Base-by-base conservation (phyloP, 2,888 invertebrate species). In the Halictus ligatus region DNA sequence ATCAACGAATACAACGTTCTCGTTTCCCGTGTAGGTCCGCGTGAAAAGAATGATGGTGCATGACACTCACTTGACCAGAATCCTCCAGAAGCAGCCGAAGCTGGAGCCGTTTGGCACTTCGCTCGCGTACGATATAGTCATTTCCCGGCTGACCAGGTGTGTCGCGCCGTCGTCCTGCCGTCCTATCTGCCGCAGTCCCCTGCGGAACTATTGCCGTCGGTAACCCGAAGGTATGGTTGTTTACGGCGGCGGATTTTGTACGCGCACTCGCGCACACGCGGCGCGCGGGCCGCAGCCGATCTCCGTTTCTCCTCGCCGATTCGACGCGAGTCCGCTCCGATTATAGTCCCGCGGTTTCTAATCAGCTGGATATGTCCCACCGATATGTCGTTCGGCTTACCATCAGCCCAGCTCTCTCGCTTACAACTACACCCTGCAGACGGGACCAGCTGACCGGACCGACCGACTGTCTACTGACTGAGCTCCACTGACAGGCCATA, bases 1-100 rank as follows among this genome's bases (percentile, higher is more conserved):
- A 35, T 35, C 35, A 0, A 35, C 5, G 5, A 1, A 35, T 35
- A 35, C 0, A 21, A 21, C 3, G 21, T 54, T 54, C 3, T 2
- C 21, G 21, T 50, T 50, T 21, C 43, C 8, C 43, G 50, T 50
- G 50, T 0, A 50, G 21, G 54, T 2, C 21, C 54, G 54, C 54
- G 54, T 10, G n/a, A 54, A 54, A 50, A 54, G n/a, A n/a, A n/a
- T 54, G 3, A 54, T 21, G 54, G 54, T 54, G 54, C 54, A 35
- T 29, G 18, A 15, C 25, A 96, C 98, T 97, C 96, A 98, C 98
- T 98, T 98, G 96, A 97, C 96, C 93, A 98, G 96, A 95, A 98
- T 98, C 96, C 97, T 97, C 98, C 98, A 98, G 96, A 98, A 98
- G 96, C 98, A 98, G 95, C 98, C 98, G 95, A 98, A 98, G 96